Conservation (phyloP, 2,113 vertebrate genomes). For the Stigmatopora argus region DNA sequence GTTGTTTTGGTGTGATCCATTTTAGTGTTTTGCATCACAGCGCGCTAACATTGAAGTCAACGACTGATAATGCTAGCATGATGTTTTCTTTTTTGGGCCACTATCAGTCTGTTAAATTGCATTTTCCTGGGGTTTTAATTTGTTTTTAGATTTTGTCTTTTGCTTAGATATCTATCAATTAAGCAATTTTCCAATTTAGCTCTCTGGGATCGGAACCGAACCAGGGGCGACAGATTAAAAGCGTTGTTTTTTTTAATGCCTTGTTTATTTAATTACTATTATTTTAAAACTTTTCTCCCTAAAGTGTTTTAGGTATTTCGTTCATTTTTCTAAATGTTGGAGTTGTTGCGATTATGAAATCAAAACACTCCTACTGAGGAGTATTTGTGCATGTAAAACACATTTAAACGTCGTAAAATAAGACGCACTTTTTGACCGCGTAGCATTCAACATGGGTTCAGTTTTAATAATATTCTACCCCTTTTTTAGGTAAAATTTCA, state of each 20-base stretch:
- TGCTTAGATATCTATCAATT: neutral
- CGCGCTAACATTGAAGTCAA: constrained; percentile 1
- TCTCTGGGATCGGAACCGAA: neutral
- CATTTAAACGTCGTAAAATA: too few species aligned
- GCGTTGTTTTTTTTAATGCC: too few species aligned
- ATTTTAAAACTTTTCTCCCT: too few species aligned
- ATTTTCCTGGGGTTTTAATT: neutral
- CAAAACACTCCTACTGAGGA: too few species aligned
- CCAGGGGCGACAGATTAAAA: too few species aligned
- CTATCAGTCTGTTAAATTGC: neutral
- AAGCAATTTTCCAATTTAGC: neutral
- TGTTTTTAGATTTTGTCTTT: neutral
- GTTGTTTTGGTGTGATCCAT: neutral
- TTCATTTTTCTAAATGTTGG: neutral
- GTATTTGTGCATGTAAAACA: too few species aligned
- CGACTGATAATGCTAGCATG: neutral
- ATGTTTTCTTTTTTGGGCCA: neutral
- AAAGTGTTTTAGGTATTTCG: neutral
- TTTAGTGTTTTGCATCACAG: neutral
- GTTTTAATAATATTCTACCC: too few species aligned
- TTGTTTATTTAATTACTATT: too few species aligned
- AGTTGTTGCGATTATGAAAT: too few species aligned
- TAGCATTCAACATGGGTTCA: too few species aligned
- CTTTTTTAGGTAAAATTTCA: too few species aligned
- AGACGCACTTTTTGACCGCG: too few species aligned